Conservation (phyloP, 92 coral and sea anemone species). For the Siderastrea radians region DNA sequence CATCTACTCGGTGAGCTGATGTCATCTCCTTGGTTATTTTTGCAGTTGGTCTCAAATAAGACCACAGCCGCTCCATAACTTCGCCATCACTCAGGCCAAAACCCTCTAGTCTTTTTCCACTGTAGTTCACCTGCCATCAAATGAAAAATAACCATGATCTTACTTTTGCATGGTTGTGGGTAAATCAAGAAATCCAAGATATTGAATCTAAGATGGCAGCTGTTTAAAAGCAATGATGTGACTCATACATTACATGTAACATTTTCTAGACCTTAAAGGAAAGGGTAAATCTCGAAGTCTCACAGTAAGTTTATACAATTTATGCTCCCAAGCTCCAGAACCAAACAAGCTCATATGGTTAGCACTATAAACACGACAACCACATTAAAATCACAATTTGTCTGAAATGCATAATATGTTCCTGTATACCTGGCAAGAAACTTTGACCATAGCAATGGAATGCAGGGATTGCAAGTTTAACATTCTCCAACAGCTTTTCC, state of each 20-base stretch:
- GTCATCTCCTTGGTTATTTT: constrained; percentile 75
- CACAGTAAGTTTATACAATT: too few relatives aligned
- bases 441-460: constrained; percentile 73
- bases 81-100: constrained; percentile 75
- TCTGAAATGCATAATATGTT: neutral
- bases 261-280: too few relatives aligned
- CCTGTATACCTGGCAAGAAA: constrained; percentile 51
- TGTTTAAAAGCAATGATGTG: too few relatives aligned
- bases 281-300: too few relatives aligned
- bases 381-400: too few relatives aligned
- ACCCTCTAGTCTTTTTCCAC: constrained; percentile 58
- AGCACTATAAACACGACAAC: too few relatives aligned
- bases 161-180: too few relatives aligned
- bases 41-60: constrained; percentile 62
- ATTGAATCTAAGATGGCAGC: too few relatives aligned
- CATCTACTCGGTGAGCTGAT: constrained; percentile 63
- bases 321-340: too few relatives aligned
- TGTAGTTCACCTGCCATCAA: constrained; percentile 43
- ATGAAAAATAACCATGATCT: neutral
- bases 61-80: constrained; percentile 74
- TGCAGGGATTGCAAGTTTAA: constrained; percentile 56
- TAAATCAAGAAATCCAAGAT: too few relatives aligned
- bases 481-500: constrained; percentile 45
- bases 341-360: too few relatives aligned
- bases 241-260: too few relatives aligned